Evolutionary conservation across 2,113 vertebrate genomes (phyloP).

Genomic region (Alectura lathami): DNA sequence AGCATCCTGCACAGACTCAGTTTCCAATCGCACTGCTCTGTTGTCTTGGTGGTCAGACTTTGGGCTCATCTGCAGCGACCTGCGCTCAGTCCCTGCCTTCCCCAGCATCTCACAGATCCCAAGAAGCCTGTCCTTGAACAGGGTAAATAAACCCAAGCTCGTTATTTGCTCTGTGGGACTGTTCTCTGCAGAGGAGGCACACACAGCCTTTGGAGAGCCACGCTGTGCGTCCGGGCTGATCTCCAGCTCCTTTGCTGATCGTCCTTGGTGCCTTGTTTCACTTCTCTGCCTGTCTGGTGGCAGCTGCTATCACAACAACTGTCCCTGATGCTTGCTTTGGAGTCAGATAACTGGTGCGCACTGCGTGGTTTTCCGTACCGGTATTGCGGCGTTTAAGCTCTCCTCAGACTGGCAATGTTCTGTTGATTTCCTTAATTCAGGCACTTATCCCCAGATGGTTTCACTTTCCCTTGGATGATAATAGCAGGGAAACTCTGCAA

Average conservation of each 20-base stretch:
- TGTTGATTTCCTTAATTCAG: background rate
- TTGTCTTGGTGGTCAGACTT: background rate
- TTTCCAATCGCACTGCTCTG: background rate
- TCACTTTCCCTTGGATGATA: background rate
- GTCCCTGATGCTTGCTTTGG: background rate
- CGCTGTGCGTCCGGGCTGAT: fast-evolving
- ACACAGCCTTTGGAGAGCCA: background rate
- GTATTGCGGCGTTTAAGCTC: background rate
- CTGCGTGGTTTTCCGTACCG: fast-evolving
- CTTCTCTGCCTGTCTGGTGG: background rate
- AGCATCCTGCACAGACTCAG: background rate
- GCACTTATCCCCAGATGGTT: background rate
- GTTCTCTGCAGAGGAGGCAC: background rate
- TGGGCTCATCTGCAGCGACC: background rate
- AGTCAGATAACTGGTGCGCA: background rate
- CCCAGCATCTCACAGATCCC: background rate
- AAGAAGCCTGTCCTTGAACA: background rate
- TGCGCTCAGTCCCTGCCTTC: background rate
- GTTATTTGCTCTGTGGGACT: background rate
- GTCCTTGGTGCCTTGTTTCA: fast-evolving
- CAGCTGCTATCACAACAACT: background rate
- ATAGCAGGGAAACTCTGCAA: background rate
- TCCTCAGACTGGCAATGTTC: background rate
- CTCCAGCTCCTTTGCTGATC: background rate
- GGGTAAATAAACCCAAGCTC: background rate